Evolutionary conservation across 2,797 vertebrate species (phyloP), one percentile per base, ranked within the genome.

Genomic region (Lycodopsis pacificus): DNA sequence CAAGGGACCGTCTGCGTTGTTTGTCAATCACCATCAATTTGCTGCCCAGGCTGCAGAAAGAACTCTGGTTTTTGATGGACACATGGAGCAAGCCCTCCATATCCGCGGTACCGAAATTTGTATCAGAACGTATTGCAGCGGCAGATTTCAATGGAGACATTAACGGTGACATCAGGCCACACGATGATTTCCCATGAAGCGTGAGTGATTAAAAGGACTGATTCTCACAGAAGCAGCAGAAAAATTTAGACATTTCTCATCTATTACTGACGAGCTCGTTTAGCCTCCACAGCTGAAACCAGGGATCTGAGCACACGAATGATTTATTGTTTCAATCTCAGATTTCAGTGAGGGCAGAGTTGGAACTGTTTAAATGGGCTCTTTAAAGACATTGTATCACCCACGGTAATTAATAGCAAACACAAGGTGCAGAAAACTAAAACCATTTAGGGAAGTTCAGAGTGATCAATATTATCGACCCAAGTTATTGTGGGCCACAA

Each of bases 221-320:
- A 32, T 67, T 72, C 65, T 73, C 65, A 73, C 61, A 79, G 65
- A 62, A 11, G 81, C 51, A 10, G 67, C 36, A 77, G 59, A 78
- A 81, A 81, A 82, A 88, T 68, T 0, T 30, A 88, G 42, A 73
- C 49, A 64, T 79, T 83, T 86, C 81, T 85, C 67, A 83, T 87
- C 79, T 62, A 86, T 87, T 80, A 82, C 79, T 83, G 81, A 92
- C 88, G 80, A 82, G 84, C 67, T 69, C 57, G 69, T 76, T 80
- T 77, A 67, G 68, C 59, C 51, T 82, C 44, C 57, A 14, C 17
- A 73, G 68, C 85, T 74, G 58, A 71, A 86, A 77, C 46, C 20
- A 4, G 25, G 54, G 64, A 65, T 86, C 51, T 42, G 57, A 48
- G 40, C 56, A 76, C 63, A 80, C 67, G 65, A 71, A 85, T 74